Base-by-base conservation (phyloP, 2,797 vertebrate genomes). In the Poeciliopsis gracilis region DNA sequence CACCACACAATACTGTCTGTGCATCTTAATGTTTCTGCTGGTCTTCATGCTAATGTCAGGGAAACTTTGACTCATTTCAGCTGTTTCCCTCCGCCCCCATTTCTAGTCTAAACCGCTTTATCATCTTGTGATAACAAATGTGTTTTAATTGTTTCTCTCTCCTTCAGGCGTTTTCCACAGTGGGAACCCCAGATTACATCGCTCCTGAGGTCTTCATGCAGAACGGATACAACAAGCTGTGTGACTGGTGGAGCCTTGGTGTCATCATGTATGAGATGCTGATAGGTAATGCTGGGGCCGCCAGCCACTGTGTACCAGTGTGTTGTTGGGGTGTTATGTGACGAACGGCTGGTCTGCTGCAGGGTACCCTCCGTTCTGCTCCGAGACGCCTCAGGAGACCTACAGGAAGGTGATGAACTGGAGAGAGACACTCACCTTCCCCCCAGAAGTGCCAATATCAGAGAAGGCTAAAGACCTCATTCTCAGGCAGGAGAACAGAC, bases 391-490 rank as follows among this genome's bases (percentile, higher is more conserved):
- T 81, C 98, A 99, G 88, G 98, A 99, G 92, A 99, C 98, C 0
- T 99, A 99, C 28, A 97, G 98, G 90, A 99, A 99, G 84, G 98
- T 99, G 84, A 99, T 99, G 98, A 99, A 99, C 90, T 99, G 98
- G 98, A 95, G 97, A 89, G 98, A 99, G 93, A 99, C 98, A 0
- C 91, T 99, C 49, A 97, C 92, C 12, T 99, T 99, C 86, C 98
- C 98, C 73, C 98, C 98, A 25, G 98, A 99, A 92, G 98, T 99
- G 87, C 98, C 98, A 5, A 97, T 99, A 88, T 99, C 98, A 25
- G 98, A 99, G 92, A 99, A 97, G 95, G 98, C 98, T 79, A 99
- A 99, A 94, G 98, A 98, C 88, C 96, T 99, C 73, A 99, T 99
- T 91, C 96, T 99, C 94, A 97, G 98, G 98, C 96, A 82, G 10